These are phyloP conservation scores for Drepana arcuata DNA, from an alignment of 1,140 invertebrate species.

Conservation along the genomic window DNA sequence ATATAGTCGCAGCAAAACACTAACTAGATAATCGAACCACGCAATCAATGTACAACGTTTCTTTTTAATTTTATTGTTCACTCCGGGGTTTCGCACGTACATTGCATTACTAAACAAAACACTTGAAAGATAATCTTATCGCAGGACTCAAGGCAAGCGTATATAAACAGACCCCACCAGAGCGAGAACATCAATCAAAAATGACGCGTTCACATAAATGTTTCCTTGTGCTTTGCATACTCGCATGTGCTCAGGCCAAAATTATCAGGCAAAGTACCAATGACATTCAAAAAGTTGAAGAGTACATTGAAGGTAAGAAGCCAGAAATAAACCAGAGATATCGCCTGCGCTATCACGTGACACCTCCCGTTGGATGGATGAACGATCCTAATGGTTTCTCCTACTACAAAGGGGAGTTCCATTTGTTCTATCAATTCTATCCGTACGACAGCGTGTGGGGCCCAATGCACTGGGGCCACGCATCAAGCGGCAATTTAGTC, in stretches of 20 bases:
- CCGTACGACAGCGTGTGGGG: slow-evolving; percentile 51
- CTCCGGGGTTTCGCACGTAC: slow-evolving; percentile 7
- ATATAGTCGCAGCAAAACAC: too few species aligned
- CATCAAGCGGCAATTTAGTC: slow-evolving; percentile 44
- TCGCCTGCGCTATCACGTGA: slow-evolving; percentile 43
- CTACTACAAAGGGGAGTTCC: slow-evolving; percentile 49
- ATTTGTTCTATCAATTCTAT: slow-evolving; percentile 62
- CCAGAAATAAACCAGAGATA: slow-evolving; percentile 35
- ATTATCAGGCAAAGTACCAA: slow-evolving; percentile 11
- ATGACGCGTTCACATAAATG: slow-evolving; percentile 1
- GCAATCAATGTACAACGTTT: too few species aligned
- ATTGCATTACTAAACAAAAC: slow-evolving; percentile 7
- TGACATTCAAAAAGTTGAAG: slow-evolving; percentile 30
- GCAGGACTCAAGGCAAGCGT: background rate
- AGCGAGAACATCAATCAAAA: slow-evolving; percentile 1
- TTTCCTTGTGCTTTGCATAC: slow-evolving; percentile 5
- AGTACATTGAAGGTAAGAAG: slow-evolving; percentile 39
- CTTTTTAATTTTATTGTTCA: too few species aligned
- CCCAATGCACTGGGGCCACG: slow-evolving; percentile 64
- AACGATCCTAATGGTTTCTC: slow-evolving; percentile 67
- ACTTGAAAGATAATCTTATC: slow-evolving; percentile 1
- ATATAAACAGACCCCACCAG: slow-evolving; percentile 4
- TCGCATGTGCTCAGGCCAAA: slow-evolving; percentile 3
- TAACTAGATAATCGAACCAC: too few species aligned
- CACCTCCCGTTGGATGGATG: slow-evolving; percentile 57